These are phyloP conservation scores for Muscicapa striata DNA, from an alignment of 2,797 vertebrate species.

Conservation along the genomic window DNA sequence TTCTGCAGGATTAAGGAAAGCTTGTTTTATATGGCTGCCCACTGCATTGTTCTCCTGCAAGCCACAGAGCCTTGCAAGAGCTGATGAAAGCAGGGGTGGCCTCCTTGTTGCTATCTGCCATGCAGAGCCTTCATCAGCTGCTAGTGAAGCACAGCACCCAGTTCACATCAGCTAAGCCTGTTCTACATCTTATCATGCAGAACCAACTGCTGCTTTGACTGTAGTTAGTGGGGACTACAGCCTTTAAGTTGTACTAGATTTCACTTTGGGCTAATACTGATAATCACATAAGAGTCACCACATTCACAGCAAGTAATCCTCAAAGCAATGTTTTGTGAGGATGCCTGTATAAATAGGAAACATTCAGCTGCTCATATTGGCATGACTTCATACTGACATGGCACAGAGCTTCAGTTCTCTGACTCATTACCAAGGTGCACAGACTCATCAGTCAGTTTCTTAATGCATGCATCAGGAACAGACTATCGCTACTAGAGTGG, in stretches of 20 bases:
- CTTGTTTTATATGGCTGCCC: not conserved
- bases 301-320: not conserved
- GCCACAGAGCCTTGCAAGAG: not conserved
- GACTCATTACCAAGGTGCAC: not conserved
- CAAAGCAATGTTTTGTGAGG: not conserved
- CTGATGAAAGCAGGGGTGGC: not conserved
- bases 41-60: not conserved
- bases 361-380: not conserved
- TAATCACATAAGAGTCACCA: rapidly evolving
- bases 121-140: not conserved
- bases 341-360: not conserved
- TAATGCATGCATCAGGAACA: not conserved
- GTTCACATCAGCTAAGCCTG: not conserved
- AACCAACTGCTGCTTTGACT: not conserved
- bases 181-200: not conserved
- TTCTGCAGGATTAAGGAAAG: not conserved
- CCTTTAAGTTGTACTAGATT: not conserved
- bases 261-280: not conserved
- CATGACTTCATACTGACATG: not conserved
- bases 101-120: not conserved
- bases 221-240: not conserved
- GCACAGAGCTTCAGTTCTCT: not conserved
- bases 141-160: not conserved
- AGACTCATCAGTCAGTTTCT: not conserved
- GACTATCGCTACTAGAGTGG: not conserved